phyloP scores from a whole-genome alignment of 2,888 invertebrate genomes.

The Erynnis tages region DNA sequence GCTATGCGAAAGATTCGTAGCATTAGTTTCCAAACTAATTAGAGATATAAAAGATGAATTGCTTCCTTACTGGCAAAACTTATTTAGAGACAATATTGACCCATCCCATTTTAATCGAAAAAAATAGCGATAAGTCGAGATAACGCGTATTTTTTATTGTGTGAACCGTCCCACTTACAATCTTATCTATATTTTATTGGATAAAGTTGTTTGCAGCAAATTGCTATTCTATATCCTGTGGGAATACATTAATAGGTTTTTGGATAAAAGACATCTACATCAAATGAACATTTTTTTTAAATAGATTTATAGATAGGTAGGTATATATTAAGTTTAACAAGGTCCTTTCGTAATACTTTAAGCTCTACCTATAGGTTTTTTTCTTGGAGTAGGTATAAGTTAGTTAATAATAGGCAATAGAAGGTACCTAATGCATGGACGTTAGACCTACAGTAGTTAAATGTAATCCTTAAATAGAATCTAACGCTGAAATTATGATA shows the following conservation, averaged over 20 bases:
- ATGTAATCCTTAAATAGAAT: too few relatives aligned
- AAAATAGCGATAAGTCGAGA: constrained; percentile 39
- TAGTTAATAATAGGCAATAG: too few relatives aligned
- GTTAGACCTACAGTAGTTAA: too few relatives aligned
- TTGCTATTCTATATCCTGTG: constrained; percentile 52
- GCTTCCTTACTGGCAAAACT: constrained; percentile 53
- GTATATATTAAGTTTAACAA: constrained; percentile 14
- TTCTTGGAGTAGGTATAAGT: too few relatives aligned
- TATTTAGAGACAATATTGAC: constrained; percentile 46
- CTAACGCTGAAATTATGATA: too few relatives aligned
- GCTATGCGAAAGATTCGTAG: constrained; percentile 29
- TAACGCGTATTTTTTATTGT: constrained; percentile 53
- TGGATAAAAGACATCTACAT: neutral
- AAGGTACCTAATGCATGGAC: too few relatives aligned
- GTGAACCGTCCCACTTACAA: constrained; percentile 57
- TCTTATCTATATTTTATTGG: constrained; percentile 59
- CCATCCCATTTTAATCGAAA: constrained; percentile 66
- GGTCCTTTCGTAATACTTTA: too few relatives aligned
- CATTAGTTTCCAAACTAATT: constrained; percentile 37
- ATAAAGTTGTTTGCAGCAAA: constrained; percentile 44
- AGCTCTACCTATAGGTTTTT: too few relatives aligned
- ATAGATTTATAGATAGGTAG: neutral
- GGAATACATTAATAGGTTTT: constrained; percentile 40
- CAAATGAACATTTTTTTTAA: too few relatives aligned
- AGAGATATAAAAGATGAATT: constrained; percentile 48